These are phyloP conservation scores for Poeciliopsis paucimaculata DNA, from an alignment of 2,797 vertebrate species.

Conservation along the genomic window DNA sequence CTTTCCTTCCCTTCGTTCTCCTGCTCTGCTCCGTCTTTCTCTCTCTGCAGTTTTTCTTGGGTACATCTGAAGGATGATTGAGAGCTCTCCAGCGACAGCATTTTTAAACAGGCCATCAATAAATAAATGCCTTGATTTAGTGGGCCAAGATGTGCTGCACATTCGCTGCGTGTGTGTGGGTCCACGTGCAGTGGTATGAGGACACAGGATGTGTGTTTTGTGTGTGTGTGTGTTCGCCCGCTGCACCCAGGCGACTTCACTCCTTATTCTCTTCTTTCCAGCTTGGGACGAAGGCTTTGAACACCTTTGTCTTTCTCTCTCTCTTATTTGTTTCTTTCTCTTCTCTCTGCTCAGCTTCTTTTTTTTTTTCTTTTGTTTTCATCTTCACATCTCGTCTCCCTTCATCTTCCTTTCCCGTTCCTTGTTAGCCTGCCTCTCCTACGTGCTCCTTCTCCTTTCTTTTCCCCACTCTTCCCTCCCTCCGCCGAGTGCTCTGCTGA, in stretches of 20 bases:
- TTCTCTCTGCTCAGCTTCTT: not conserved
- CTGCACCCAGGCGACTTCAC: slow-evolving; percentile 16
- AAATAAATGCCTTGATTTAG: slow-evolving; percentile 60
- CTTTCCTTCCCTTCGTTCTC: not conserved
- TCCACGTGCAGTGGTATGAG: not conserved
- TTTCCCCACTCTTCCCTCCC: not conserved
- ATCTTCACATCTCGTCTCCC: slow-evolving; percentile 24
- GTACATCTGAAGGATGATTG: slow-evolving; percentile 62
- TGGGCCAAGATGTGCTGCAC: slow-evolving; percentile 8
- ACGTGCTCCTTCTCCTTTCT: slow-evolving; percentile 7
- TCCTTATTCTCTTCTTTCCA: slow-evolving; percentile 44
- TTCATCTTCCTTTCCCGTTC: slow-evolving; percentile 20
- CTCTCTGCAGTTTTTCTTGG: slow-evolving; percentile 41
- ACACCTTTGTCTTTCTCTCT: slow-evolving; percentile 41
- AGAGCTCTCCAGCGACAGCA: slow-evolving; percentile 54
- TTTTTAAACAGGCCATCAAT: slow-evolving; percentile 67
- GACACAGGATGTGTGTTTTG: slow-evolving; percentile 1
- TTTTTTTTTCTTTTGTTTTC: not conserved
- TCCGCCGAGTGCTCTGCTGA: slow-evolving; percentile 36
- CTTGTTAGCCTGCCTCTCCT: slow-evolving; percentile 25
- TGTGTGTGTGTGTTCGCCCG: slow-evolving; percentile 1
- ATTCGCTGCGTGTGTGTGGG: not conserved
- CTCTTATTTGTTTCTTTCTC: slow-evolving; percentile 25
- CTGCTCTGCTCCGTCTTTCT: not conserved
- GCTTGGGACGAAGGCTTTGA: slow-evolving; percentile 46